A percentile compares a stretch with the other conserved stretches of the same genome.
Conservation (phyloP, 2,888 invertebrate species). For the Aphrophora alni region DNA sequence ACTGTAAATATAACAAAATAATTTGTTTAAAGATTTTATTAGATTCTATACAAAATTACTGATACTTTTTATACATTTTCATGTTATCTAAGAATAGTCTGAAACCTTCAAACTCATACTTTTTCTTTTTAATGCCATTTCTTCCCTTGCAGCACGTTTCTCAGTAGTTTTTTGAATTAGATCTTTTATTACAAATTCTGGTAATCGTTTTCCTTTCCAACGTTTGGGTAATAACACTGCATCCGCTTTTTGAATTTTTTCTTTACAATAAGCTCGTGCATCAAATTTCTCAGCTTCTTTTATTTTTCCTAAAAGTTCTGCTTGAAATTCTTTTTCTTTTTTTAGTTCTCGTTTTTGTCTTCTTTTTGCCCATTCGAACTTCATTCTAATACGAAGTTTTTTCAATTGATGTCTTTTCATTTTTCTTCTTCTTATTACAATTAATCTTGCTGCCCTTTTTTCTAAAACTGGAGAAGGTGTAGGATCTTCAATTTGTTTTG, state of each 20-base stretch:
- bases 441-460: constrained; percentile 74
- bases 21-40: neutral
- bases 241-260: constrained; percentile 67
- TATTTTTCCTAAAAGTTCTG: constrained; percentile 69
- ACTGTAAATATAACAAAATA: too few species aligned
- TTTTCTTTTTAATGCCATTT: constrained; percentile 44
- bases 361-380: constrained; percentile 75
- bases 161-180: constrained; percentile 68
- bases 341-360: constrained; percentile 70
- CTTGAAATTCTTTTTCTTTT: constrained; percentile 82
- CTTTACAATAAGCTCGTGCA: constrained; percentile 73
- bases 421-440: constrained; percentile 79
- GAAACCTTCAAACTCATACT: constrained; percentile 42
- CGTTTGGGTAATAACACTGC: constrained; percentile 65
- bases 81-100: constrained; percentile 37
- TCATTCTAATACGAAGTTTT: constrained; percentile 81
- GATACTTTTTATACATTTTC: constrained; percentile 9
- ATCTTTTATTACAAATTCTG: constrained; percentile 71
- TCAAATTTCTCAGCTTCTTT: constrained; percentile 77
- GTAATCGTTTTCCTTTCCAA: constrained; percentile 68
- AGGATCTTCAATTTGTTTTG: constrained; percentile 46
- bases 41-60: neutral
- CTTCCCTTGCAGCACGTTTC: constrained; percentile 48
- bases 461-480: constrained; percentile 58
- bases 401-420: constrained; percentile 87